phyloP scores from a whole-genome alignment of 2,113 vertebrate species.

The Grammomys surdaster region DNA sequence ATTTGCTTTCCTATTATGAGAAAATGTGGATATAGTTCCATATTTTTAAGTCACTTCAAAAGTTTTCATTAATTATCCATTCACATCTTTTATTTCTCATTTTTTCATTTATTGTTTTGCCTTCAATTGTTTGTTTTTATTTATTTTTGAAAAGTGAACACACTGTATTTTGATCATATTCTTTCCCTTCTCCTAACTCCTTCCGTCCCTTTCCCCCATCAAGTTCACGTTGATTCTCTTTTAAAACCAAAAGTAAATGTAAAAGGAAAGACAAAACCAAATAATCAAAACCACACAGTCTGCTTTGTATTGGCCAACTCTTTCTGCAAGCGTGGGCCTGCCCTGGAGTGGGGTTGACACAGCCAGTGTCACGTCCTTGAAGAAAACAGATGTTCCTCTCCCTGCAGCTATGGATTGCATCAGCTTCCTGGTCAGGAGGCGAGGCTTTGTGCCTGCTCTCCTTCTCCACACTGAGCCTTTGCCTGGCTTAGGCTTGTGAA shows the following conservation, averaged over 20 bases:
- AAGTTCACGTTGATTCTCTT: background rate
- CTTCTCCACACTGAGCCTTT: background rate
- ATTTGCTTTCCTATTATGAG: background rate
- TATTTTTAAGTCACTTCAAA: background rate
- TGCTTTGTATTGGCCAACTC: background rate
- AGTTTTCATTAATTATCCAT: background rate
- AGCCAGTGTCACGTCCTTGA: background rate
- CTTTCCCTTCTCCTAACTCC: background rate
- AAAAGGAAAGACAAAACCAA: background rate
- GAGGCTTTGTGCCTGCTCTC: background rate
- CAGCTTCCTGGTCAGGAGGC: background rate
- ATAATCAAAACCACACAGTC: background rate
- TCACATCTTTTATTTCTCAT: background rate
- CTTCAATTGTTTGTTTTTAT: background rate
- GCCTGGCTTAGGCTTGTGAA: background rate
- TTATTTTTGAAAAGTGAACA: background rate
- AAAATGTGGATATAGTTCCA: background rate
- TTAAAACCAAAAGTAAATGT: background rate
- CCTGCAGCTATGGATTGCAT: background rate
- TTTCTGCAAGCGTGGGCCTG: background rate
- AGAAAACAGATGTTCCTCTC: background rate
- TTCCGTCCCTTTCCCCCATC: background rate
- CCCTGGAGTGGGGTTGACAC: background rate
- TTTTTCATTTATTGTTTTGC: background rate
- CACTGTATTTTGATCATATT: background rate